These are phyloP conservation scores for Phaethornis superciliosus DNA, from an alignment of 2,113 vertebrate species.

Conservation along the genomic window DNA sequence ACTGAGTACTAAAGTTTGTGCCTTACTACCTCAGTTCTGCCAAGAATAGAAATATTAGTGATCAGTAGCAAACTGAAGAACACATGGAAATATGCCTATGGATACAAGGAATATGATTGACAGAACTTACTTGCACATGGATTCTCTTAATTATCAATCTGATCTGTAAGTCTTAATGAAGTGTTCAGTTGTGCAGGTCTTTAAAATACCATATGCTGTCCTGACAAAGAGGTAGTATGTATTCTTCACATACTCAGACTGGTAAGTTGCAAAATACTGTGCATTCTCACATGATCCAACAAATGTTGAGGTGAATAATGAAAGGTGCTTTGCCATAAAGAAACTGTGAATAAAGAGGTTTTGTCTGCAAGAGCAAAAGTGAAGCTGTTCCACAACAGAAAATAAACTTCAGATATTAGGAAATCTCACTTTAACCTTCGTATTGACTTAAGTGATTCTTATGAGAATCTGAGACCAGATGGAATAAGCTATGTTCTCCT, in stretches of 20 bases:
- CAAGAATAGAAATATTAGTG: background rate
- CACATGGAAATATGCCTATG: background rate
- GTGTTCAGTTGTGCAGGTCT: background rate
- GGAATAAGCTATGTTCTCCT: background rate
- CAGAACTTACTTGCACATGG: fast-evolving
- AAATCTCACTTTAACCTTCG: background rate
- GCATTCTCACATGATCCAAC: background rate
- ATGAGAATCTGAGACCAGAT: background rate
- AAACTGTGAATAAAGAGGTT: background rate
- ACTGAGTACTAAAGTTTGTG: background rate
- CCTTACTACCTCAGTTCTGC: background rate
- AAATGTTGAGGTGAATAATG: background rate
- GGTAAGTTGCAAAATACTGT: background rate
- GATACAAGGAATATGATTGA: background rate
- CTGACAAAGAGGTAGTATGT: background rate
- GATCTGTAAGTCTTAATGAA: background rate
- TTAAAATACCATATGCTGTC: background rate
- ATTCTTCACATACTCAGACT: background rate
- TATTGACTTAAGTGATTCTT: background rate
- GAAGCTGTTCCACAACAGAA: background rate
- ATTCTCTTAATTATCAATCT: background rate
- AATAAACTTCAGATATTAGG: background rate
- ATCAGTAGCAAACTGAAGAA: background rate
- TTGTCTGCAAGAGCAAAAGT: background rate
- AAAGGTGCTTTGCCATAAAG: background rate